Evolutionary conservation across 2,113 vertebrate species (phyloP), one percentile per base, ranked within the genome.

Genomic region (Saguinus midas): DNA sequence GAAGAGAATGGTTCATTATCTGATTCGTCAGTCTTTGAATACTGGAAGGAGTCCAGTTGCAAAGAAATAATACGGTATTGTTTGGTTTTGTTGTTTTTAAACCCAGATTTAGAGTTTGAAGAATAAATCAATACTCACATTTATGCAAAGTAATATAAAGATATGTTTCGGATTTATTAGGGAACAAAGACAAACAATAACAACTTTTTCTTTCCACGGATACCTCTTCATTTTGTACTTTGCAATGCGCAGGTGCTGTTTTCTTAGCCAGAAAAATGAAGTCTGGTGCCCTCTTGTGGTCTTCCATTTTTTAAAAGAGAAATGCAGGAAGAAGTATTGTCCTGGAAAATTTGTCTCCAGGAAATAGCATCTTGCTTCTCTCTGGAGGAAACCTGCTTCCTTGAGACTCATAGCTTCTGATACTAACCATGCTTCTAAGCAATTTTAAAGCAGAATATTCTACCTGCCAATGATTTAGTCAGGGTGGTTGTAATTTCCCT

Each of bases 281-380:
- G 90, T 98, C n/a, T 98, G 97, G 29, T 50, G 68, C 98, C 98
- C 98, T 85, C 98, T 98, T 73, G 96, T 90, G 98, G 97, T 5
- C 82, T 20, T 83, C 68, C 0, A 48, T 50, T 91, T 64, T 92
- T 89, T 68, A 82, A 94, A 91, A 70, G 17, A 78, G 16, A 68
- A 70, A 43, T 10, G 17, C 29, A 11, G 43, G 57, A 32, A 50
- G 57, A 32, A 21, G 16, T 81, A 88, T 27, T 57, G 21, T 37
- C 17, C 70, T 66, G 7, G 37, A 6, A 37, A 76, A n/a, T 90
- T 37, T 81, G 45, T 85, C 45, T 73, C 10, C 29, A 27, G 16
- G n/a, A 18, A 76, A 45, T 3, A 43, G 6, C 40, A 16, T 73
- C 17, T 61, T 73, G 40, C 32, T 17, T 90, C 43, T 57, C 50